Percentiles rank a stretch among this genome's conserved stretches.
phyloP scores from a whole-genome alignment of 2,113 vertebrate genomes.

The Cochlearius cochlearius region DNA sequence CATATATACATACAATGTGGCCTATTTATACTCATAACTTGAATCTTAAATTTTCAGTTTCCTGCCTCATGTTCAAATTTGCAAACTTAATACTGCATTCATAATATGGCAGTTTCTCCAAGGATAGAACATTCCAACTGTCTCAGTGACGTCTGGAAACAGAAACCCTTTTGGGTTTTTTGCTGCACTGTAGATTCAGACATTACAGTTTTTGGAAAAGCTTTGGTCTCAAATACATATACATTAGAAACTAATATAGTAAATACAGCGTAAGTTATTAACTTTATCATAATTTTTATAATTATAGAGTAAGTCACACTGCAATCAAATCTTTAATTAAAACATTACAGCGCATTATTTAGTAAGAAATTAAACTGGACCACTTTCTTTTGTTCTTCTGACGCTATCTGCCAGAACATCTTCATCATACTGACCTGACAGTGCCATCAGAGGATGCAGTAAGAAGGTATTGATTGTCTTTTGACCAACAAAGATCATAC shows the following conservation, averaged over 20 bases:
- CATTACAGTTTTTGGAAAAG: not conserved
- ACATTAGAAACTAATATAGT: not conserved
- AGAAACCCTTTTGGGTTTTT: not conserved
- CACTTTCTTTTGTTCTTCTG: not conserved
- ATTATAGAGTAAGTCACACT: not conserved
- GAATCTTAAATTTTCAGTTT: not conserved
- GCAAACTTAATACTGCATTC: not conserved
- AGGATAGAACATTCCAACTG: not conserved
- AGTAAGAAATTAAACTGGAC: not conserved
- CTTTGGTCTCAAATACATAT: not conserved
- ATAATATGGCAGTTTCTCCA: not conserved
- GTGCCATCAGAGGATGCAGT: constrained; percentile 95
- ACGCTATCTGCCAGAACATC: not conserved
- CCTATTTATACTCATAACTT: not conserved
- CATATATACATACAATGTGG: not conserved
- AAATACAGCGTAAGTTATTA: not conserved
- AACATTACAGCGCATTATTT: not conserved
- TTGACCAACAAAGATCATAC: constrained; percentile 96
- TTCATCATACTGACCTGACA: constrained; percentile 82
- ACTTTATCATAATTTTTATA: not conserved
- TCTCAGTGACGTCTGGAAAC: not conserved
- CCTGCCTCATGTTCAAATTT: not conserved
- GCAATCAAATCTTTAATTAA: not conserved
- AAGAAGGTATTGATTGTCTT: constrained; percentile 83
- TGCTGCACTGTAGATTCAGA: not conserved